Conservation (phyloP, 2,113 vertebrate genomes). For the Loxodonta africana region DNA sequence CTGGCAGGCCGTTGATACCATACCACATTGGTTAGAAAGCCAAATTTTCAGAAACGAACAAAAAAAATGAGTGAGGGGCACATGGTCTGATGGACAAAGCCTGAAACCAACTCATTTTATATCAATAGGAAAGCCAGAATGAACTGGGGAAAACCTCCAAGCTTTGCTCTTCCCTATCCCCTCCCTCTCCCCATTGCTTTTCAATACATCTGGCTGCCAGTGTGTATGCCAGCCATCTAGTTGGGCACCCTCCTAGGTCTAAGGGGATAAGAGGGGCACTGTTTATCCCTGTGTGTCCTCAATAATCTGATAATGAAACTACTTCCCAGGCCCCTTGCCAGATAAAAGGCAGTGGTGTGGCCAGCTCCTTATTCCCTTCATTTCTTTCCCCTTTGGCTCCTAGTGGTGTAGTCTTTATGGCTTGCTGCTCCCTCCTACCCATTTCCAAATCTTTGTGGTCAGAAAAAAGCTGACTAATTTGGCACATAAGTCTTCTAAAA, state of each 20-base stretch:
- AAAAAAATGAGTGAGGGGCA: constrained; percentile 76
- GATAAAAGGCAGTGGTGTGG: not conserved
- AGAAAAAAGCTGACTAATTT: constrained; percentile 51
- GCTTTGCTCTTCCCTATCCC: constrained; percentile 78
- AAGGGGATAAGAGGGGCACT: constrained; percentile 64
- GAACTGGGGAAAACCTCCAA: constrained; percentile 84
- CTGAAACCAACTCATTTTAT: constrained; percentile 79
- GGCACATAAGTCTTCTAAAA: constrained; percentile 47
- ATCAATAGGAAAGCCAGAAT: constrained; percentile 83
- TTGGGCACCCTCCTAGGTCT: constrained; percentile 68
- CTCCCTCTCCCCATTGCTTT: constrained; percentile 82
- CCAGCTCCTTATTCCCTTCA: constrained; percentile 16
- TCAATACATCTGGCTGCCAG: constrained; percentile 79
- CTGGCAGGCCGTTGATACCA: constrained; percentile 57
- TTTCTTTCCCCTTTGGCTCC: constrained; percentile 54
- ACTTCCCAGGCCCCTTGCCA: constrained; percentile 52
- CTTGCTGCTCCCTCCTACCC: constrained; percentile 67
- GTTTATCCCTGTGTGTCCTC: constrained; percentile 50
- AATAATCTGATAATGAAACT: not conserved
- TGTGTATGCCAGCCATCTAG: constrained; percentile 82
- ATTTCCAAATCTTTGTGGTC: constrained; percentile 52
- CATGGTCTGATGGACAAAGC: constrained; percentile 74
- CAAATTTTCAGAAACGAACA: constrained; percentile 71
- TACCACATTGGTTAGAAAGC: constrained; percentile 65
- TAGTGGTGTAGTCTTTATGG: constrained; percentile 72